Evolutionary conservation across 2,113 vertebrate species (phyloP), one percentile per base, ranked within the genome.

Genomic region (Phocoena sinus): DNA sequence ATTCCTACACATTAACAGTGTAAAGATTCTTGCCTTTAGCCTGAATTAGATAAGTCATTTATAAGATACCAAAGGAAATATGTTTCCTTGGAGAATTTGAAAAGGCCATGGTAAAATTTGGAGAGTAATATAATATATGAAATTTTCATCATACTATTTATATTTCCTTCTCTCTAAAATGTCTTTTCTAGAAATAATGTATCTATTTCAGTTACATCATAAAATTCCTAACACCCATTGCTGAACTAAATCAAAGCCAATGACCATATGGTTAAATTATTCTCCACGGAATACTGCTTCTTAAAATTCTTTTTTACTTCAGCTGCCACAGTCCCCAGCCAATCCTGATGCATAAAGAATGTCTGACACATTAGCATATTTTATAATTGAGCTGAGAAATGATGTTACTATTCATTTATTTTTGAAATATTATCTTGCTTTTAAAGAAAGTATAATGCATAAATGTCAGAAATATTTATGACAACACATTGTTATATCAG

Each of bases 401-500:
- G 91, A 98, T 98, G 91, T 63, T 97, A 83, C 91, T 88, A 96
- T 95, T 97, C 74, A 92, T 98, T 98, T 96, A 90, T 97, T 91
- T 97, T 96, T 98, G 93, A 98, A 96, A 97, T 98, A 96, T 74
- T 96, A 98, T 88, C 73, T 93, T 97, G 89, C 83, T 98, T 98
- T 97, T 96, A 92, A 95, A 98, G 85, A 73, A 98, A 97, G 47
- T 86, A 23, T 17, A 96, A 92, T 97, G 94, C 96, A 91, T 97
- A 97, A 92, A 56, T 95, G 95, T 94, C 97, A 96, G 79, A 62
- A 97, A 74, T 96, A 97, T 97, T 62, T 96, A 96, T 85, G 96
- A 86, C 68, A 96, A 95, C 71, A 74, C 3, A 23, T 50, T 62
- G 58, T 93, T 97, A 26, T 83, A 63, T 98, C 94, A 97, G 96